Base-by-base conservation (phyloP, 1,140 invertebrate genomes). In the Rhynchophorus ferrugineus region DNA sequence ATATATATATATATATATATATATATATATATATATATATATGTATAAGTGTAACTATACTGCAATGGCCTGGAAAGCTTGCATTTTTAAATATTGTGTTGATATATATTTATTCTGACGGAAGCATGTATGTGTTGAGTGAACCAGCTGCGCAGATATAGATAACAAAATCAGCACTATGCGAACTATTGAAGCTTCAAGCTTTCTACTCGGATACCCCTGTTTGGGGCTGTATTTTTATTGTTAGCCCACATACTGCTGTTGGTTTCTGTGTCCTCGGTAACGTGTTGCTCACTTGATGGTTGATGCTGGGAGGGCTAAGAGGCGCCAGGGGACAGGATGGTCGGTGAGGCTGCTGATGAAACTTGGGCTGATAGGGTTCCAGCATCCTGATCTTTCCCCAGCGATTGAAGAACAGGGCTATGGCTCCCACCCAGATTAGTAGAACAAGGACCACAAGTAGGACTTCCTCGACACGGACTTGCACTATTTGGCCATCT, bases 371-470 rank as follows among this genome's bases (percentile, higher is more conserved):
- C 62, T 87, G 87, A 69, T 87, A 89, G 3, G 85, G 87, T 64
- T 87, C 84, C 67, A 89, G 67, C 86, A 88, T 66, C 54, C 86
- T 77, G 53, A 90, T 90, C 73, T 90, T 89, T 49, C 86, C 86
- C 87, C 87, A 90, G 43, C 87, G 79, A 71, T 88, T 88, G 74
- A 89, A 86, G 69, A 88, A 88, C 3, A 89, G 71, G 1, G 82
- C 79, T 14, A 89, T 87, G 5, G 85, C 84, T 1, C 80, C 84
- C 6, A 85, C 78, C 86, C 86, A 89, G 1, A 88, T 73, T 2
- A 86, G 66, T 0, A 89, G 69, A 0, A 88, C 84, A 38, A 88
- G 73, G 2, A 83, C 71, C 3, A 89, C 84, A 42, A 89, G 84
- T 9, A 85, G 72, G 1, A 83, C 79, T 65, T 89, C 86, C 67